Evolutionary conservation across 2,113 vertebrate genomes (phyloP).

Genomic region (Monarcha castaneiventris): DNA sequence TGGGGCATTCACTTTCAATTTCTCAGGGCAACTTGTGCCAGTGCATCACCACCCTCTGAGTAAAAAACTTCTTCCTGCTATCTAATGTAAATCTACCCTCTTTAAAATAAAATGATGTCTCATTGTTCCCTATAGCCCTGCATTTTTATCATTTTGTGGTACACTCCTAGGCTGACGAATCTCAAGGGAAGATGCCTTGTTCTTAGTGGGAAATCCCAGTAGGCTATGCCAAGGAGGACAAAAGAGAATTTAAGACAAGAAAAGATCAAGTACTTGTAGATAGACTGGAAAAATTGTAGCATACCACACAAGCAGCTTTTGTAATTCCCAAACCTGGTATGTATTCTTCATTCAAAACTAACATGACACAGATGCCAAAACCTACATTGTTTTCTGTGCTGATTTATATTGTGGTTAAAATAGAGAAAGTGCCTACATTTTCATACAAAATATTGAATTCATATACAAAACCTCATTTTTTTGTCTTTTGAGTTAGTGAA

Average conservation of each 20-base stretch:
- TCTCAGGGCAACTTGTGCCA: neutral
- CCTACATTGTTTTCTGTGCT: conserved; percentile 71
- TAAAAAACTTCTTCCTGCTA: neutral
- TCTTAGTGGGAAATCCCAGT: conserved; percentile 22
- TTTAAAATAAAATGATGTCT: neutral
- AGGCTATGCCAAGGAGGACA: neutral
- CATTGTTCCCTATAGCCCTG: neutral
- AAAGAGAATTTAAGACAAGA: conserved; percentile 18
- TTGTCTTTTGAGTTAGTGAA: neutral
- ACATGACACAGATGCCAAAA: conserved; percentile 66
- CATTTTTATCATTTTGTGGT: neutral
- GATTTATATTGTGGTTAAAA: conserved; percentile 74
- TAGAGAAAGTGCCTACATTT: conserved; percentile 31
- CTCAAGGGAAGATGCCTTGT: neutral
- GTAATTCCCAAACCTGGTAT: conserved; percentile 66
- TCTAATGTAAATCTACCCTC: neutral
- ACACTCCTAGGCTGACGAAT: neutral
- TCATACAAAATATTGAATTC: conserved; percentile 42
- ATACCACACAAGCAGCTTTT: conserved; percentile 74
- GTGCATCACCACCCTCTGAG: fast-evolving
- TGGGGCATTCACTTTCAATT: neutral
- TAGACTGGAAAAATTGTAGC: conserved; percentile 47
- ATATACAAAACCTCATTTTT: neutral
- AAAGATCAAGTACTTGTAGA: conserved; percentile 27
- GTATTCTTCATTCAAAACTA: conserved; percentile 69